Evolutionary conservation across 2,888 invertebrate genomes (phyloP).

Genomic region (Agrilus mali): DNA sequence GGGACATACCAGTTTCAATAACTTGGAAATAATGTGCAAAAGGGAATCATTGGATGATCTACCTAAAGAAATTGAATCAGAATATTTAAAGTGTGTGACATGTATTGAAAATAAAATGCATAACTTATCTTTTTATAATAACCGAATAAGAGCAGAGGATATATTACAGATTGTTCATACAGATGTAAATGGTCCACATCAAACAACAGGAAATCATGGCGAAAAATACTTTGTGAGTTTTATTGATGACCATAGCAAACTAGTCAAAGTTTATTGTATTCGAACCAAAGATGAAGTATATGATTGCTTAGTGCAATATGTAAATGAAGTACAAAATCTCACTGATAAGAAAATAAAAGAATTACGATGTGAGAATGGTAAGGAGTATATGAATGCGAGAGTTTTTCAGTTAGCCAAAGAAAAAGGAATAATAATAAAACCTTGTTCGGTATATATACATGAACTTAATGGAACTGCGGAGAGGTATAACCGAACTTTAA

Average conservation of each 20-base stretch:
- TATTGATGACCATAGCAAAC: slow-evolving; percentile 14
- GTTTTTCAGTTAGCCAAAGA: slow-evolving; percentile 13
- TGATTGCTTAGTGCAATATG: slow-evolving; percentile 12
- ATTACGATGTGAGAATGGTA: slow-evolving; percentile 12
- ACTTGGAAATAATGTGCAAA: slow-evolving; percentile 10
- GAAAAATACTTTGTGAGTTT: slow-evolving; percentile 2
- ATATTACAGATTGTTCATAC: slow-evolving; percentile 14
- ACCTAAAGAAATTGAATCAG: slow-evolving; percentile 9
- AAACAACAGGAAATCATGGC: not conserved
- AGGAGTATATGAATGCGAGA: slow-evolving; percentile 12
- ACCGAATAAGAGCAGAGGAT: slow-evolving; percentile 10
- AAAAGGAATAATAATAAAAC: slow-evolving; percentile 13
- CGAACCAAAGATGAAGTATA: slow-evolving; percentile 14
- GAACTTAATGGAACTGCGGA: slow-evolving; percentile 17
- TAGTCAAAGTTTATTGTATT: slow-evolving; percentile 13
- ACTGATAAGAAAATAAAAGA: slow-evolving; percentile 10
- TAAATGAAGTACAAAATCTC: slow-evolving; percentile 10
- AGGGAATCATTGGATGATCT: slow-evolving; percentile 10
- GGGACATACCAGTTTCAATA: slow-evolving; percentile 15
- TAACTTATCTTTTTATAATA: slow-evolving; percentile 13
- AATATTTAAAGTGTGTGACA: slow-evolving; percentile 12
- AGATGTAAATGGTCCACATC: slow-evolving; percentile 13
- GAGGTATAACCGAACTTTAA: slow-evolving; percentile 13
- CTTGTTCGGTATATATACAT: slow-evolving; percentile 16
- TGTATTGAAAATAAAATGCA: slow-evolving; percentile 16